Conservation (phyloP, 2,113 vertebrate species). For the Dicentrarchus labrax region DNA sequence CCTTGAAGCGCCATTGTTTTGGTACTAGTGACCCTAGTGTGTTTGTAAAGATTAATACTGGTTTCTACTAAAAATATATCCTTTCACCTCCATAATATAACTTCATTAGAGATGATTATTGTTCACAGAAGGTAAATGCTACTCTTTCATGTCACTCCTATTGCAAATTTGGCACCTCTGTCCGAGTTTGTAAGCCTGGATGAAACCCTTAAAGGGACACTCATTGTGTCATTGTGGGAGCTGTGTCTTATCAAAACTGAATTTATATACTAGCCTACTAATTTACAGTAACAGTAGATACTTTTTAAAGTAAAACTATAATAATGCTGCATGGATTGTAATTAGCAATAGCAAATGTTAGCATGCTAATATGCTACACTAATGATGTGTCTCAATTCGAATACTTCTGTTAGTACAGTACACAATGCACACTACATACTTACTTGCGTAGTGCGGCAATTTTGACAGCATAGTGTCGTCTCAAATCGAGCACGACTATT, state of each 20-base stretch:
- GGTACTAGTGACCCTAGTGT: background rate
- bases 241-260: too few species aligned
- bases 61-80: background rate
- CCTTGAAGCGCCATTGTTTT: background rate
- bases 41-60: background rate
- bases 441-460: too few species aligned
- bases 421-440: too few species aligned
- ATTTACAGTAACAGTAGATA: too few species aligned
- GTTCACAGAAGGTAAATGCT: background rate
- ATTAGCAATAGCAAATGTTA: background rate
- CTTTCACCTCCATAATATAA: background rate
- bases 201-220: background rate
- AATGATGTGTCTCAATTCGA: too few species aligned
- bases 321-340: background rate
- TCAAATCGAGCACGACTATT: too few species aligned
- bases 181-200: background rate
- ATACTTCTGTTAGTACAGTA: too few species aligned
- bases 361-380: too few species aligned
- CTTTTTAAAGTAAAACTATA: background rate
- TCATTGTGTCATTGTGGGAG: too few species aligned
- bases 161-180: background rate
- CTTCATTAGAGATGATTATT: background rate
- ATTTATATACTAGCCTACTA: too few species aligned
- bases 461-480: too few species aligned
- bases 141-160: background rate